Base-by-base conservation (phyloP, 2,113 vertebrate species). In the Gymnarchus niloticus region DNA sequence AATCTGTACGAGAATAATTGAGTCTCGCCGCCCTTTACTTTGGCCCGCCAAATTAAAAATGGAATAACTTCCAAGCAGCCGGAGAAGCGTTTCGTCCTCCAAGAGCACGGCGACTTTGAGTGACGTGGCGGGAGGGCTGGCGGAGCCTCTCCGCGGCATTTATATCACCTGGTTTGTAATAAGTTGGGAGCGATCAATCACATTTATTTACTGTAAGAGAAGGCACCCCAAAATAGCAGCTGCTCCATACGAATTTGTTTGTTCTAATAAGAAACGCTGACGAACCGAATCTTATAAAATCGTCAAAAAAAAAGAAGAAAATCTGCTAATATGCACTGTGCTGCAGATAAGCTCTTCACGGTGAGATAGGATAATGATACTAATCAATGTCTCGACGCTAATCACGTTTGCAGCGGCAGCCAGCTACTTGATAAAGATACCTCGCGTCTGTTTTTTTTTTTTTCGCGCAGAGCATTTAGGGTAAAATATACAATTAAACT, bases 281-380 rank as follows among this genome's bases (percentile, higher is more conserved):
- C 37, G 12, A 37, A 5, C 19, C 41, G 4, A 2, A 28, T 37
- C 65, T 37, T 10, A 37, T 37, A 41, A 2, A 41, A 41, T 73
- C 33, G 5, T 73, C 33, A 73, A n/a, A n/a, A n/a, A n/a, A n/a
- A n/a, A n/a, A n/a, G n/a, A n/a, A n/a, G n/a, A 73, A 33, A 37
- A 41, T 17, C 14, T 3, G 49, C 44, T 12, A 83, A 59, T 83
- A 8, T 41, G 21, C 37, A 4, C 44, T 56, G 23, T 59, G 52
- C 9, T n/a, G 28, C 9, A 44, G 37, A 23, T 83, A 46, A 6
- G 28, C 21, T 80, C 81, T 76, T 76, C 76, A 84, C 86, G 84
- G 82, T 86, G 84, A 57, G 83, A 65, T 4, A 69, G 86, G 86
- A 89, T 87, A 88, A 89, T 89, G 86, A 86, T 61, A 28, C 83